Evolutionary conservation across 2,797 vertebrate species (phyloP).

Genomic region (Loriculus beryllinus): DNA sequence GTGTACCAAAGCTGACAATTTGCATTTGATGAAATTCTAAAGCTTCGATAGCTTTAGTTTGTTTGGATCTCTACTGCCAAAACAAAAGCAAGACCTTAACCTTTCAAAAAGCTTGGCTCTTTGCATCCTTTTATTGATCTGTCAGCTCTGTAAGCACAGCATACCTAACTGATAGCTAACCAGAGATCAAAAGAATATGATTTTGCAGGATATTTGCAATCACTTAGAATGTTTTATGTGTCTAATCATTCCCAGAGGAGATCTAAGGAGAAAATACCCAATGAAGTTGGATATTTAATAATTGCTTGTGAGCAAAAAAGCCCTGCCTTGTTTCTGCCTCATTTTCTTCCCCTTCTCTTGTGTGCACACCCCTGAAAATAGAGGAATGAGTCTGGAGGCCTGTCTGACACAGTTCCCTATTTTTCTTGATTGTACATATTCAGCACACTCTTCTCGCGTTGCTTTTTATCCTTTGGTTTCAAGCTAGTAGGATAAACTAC

Average conservation of each 20-base stretch:
- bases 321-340: rapidly evolving
- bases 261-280: background rate
- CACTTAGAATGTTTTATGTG: background rate
- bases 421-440: background rate
- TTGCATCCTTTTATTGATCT: background rate
- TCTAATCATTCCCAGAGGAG: background rate
- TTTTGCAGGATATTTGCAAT: background rate
- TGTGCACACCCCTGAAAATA: background rate
- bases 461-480: background rate
- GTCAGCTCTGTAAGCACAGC: background rate
- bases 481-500: background rate
- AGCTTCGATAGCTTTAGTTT: background rate
- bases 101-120: background rate
- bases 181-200: background rate
- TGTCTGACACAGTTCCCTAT: background rate
- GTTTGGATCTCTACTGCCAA: background rate
- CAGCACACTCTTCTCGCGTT: background rate
- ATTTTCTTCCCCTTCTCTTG: background rate
- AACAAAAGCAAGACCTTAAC: background rate
- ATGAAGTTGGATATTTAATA: background rate
- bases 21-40: constrained; percentile 8
- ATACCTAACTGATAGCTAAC: background rate
- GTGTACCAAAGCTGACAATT: constrained; percentile 8
- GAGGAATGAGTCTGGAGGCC: background rate
- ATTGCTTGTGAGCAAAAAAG: background rate